phyloP scores from a whole-genome alignment of 2,113 vertebrate genomes.

The Leucopternis melanops region DNA sequence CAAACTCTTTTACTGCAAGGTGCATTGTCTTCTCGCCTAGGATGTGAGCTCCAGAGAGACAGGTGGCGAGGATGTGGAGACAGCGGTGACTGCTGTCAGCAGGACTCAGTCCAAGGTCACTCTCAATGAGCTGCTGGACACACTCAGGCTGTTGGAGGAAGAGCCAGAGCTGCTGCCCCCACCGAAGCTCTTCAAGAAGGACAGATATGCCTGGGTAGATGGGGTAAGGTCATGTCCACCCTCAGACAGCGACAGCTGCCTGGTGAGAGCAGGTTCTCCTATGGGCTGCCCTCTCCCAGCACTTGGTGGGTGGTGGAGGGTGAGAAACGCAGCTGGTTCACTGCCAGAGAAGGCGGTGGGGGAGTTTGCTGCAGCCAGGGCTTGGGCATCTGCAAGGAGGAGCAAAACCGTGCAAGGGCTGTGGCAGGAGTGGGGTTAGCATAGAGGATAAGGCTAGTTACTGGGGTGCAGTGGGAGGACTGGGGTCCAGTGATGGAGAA shows the following conservation, averaged over 20 bases:
- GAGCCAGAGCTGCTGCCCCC: constrained; percentile 78
- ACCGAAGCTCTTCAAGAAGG: constrained; percentile 70
- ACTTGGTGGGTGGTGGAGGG: neutral
- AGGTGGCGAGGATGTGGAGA: constrained; percentile 66
- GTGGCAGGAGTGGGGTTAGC: neutral
- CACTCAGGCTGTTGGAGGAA: constrained; percentile 84
- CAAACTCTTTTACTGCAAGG: too few relatives aligned
- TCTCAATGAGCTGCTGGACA: constrained; percentile 86
- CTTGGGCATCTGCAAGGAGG: neutral
- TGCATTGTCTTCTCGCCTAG: constrained; percentile 12
- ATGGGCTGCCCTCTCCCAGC: neutral
- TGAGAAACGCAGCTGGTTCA: accelerated
- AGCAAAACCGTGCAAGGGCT: neutral
- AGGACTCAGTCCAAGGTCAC: constrained; percentile 78
- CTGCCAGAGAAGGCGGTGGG: neutral
- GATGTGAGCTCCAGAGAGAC: constrained; percentile 59
- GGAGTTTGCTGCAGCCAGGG: neutral
- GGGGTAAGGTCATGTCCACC: constrained; percentile 65
- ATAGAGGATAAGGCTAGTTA: neutral
- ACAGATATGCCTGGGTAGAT: constrained; percentile 81
- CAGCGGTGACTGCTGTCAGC: constrained; percentile 26
- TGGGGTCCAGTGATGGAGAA: neutral
- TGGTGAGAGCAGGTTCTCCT: neutral
- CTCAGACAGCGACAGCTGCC: accelerated
- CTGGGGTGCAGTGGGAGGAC: neutral